Percentiles rank a stretch among this genome's conserved stretches.
Conservation (phyloP, 2,113 vertebrate species). For the Pagrus major region DNA sequence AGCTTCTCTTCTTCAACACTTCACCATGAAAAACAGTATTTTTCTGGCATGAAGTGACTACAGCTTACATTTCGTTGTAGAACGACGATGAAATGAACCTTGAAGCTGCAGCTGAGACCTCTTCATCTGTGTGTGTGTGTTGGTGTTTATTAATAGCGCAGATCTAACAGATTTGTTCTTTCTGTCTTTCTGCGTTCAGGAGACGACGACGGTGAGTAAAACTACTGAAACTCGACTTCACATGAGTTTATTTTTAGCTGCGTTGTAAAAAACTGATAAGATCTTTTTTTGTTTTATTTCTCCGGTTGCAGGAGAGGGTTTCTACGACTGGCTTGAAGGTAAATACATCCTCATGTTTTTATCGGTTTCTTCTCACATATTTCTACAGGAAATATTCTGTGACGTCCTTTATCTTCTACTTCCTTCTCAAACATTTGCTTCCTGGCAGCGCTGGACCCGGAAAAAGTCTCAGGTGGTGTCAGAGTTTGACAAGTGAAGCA, state of each 20-base stretch:
- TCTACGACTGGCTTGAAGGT: slow-evolving; percentile 99
- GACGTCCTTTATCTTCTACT: background rate
- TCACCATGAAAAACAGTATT: no score
- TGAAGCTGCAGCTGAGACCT: no score
- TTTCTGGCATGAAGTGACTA: no score
- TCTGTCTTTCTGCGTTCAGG: slow-evolving; percentile 79
- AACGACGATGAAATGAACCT: no score
- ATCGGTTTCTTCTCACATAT: background rate
- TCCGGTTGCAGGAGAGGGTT: slow-evolving; percentile 88
- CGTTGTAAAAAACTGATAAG: background rate
- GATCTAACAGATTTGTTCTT: background rate
- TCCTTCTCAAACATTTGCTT: background rate
- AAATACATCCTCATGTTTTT: slow-evolving; percentile 45
- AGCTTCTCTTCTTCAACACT: no score
- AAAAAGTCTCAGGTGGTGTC: background rate
- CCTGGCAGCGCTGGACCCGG: background rate
- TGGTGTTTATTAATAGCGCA: background rate
- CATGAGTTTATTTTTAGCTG: background rate
- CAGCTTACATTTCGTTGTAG: no score
- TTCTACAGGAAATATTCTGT: background rate
- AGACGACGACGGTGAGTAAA: slow-evolving; percentile 93
- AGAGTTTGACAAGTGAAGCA: background rate
- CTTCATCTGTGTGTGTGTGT: no score
- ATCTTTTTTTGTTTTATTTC: background rate
- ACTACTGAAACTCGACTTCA: background rate